Percentiles rank a stretch among this genome's conserved stretches.
Evolutionary conservation across 2,888 invertebrate species (phyloP).

Genomic region (Erpobdella octoculata): DNA sequence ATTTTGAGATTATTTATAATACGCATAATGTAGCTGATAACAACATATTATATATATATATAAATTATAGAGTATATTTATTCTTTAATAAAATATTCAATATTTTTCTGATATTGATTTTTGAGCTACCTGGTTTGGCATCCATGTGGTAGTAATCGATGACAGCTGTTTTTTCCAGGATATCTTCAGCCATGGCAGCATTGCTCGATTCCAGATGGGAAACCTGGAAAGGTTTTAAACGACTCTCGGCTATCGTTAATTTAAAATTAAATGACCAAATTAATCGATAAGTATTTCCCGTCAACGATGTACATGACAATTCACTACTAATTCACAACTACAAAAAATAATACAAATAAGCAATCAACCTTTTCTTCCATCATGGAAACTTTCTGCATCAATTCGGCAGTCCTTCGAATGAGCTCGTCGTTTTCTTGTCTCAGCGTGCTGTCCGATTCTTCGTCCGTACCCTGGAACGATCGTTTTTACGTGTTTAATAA

Average conservation of each 20-base stretch:
- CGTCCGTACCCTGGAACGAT: conserved; percentile 33
- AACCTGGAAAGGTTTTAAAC: conserved; percentile 40
- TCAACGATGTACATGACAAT: neutral
- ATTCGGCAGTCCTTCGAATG: conserved; percentile 48
- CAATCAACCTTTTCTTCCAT: conserved; percentile 54
- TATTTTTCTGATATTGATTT: neutral
- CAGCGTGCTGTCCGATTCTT: conserved; percentile 41
- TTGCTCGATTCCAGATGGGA: conserved; percentile 54
- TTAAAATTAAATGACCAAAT: too few relatives aligned
- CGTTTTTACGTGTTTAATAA: too few relatives aligned
- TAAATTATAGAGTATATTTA: neutral
- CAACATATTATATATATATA: neutral
- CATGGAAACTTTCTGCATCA: conserved; percentile 55
- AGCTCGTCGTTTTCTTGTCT: conserved; percentile 53
- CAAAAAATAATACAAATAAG: too few relatives aligned
- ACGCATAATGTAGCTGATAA: neutral
- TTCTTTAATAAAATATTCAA: neutral
- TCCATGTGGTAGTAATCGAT: conserved; percentile 56
- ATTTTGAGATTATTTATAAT: neutral
- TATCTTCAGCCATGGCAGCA: conserved; percentile 55
- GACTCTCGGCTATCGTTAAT: neutral
- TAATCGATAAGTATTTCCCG: neutral
- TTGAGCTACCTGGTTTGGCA: conserved; percentile 39
- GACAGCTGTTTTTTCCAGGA: conserved; percentile 53
- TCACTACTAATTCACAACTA: neutral